phyloP scores from a whole-genome alignment of 2,888 invertebrate genomes.

The Cephalotes varians region DNA sequence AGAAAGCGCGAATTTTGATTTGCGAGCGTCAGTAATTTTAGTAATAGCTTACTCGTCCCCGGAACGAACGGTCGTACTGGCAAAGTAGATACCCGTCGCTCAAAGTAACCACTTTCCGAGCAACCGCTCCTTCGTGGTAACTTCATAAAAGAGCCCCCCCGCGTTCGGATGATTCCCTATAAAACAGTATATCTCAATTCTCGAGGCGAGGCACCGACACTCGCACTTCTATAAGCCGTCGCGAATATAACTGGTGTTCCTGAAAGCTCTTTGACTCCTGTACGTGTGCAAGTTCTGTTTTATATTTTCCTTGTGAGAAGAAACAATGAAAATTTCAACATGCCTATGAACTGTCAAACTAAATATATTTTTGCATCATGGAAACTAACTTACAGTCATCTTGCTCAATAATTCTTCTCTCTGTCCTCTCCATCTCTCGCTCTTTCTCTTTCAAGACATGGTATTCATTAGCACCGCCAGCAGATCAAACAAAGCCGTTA shows the following conservation, averaged over 20 bases:
- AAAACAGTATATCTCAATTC: constrained; percentile 84
- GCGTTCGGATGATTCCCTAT: constrained; percentile 82
- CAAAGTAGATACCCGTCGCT: constrained; percentile 74
- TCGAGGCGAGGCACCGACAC: constrained; percentile 62
- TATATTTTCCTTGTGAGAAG: neutral
- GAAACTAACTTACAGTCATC: neutral
- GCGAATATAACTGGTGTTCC: constrained; percentile 66
- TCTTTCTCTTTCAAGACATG: neutral
- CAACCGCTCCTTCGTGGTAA: constrained; percentile 79
- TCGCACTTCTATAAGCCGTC: constrained; percentile 43
- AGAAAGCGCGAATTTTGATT: constrained; percentile 84
- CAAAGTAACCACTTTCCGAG: constrained; percentile 80
- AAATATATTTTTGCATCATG: neutral
- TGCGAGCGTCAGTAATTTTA: constrained; percentile 84
- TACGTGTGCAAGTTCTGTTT: neutral
- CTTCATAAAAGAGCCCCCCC: constrained; percentile 82
- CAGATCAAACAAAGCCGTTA: neutral
- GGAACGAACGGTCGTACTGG: constrained; percentile 70
- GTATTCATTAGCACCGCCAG: neutral
- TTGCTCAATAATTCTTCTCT: neutral
- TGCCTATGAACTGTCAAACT: neutral
- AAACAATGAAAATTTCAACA: constrained; percentile 12
- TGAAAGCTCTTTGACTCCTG: constrained; percentile 45
- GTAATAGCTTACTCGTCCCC: constrained; percentile 83
- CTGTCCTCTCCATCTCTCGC: too few species aligned